Conservation (phyloP, 2,113 vertebrate species). For the Myiopsitta monachus region DNA sequence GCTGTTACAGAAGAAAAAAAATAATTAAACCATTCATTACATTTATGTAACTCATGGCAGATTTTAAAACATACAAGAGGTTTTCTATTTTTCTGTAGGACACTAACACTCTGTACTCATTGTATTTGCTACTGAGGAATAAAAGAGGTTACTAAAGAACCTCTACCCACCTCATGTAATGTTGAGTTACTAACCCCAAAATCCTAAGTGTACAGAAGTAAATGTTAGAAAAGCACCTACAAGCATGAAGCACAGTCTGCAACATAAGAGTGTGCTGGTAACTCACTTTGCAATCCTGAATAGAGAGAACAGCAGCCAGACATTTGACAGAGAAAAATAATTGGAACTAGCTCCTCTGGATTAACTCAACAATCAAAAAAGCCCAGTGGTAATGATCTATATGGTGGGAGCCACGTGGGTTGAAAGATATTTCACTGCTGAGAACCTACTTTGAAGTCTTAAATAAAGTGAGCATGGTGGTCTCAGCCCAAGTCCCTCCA, state of each 20-base stretch:
- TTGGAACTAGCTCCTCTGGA: neutral
- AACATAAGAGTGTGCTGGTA: neutral
- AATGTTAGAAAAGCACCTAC: neutral
- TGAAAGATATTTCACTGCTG: neutral
- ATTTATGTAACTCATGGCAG: neutral
- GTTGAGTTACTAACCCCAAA: neutral
- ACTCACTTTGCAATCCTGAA: neutral
- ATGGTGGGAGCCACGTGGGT: neutral
- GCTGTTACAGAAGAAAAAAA: neutral
- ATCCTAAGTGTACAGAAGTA: neutral
- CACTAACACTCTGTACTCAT: neutral
- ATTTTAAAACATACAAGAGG: neutral
- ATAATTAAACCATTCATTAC: neutral
- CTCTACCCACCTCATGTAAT: neutral
- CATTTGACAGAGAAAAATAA: neutral
- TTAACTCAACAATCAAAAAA: neutral
- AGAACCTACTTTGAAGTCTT: neutral
- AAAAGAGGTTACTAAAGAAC: neutral
- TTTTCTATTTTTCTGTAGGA: neutral
- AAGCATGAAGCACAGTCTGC: neutral
- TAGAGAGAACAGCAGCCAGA: neutral
- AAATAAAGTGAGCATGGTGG: neutral
- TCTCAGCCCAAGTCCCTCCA: neutral
- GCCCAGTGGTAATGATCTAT: neutral
- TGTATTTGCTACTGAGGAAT: neutral